Percentiles rank a stretch among this genome's conserved stretches.
Conservation (phyloP, 1,140 invertebrate genomes). For the Aphis craccivora region DNA sequence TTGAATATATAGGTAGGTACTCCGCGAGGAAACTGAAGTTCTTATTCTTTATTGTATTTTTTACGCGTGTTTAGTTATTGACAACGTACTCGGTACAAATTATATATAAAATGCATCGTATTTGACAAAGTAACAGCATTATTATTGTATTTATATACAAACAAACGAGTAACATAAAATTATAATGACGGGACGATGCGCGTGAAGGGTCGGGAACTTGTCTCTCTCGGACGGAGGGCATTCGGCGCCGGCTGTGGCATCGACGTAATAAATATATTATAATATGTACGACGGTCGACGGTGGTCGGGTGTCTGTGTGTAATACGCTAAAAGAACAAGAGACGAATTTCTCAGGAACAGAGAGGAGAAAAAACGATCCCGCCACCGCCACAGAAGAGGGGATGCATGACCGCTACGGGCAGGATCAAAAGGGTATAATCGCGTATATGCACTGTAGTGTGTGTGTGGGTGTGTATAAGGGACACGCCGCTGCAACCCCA, state of each 20-base stretch:
- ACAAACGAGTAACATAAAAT: background rate
- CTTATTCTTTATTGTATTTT: background rate
- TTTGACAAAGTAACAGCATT: conserved; percentile 9
- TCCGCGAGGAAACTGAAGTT: background rate
- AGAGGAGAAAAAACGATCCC: background rate
- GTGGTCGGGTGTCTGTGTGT: background rate
- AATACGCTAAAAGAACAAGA: conserved; percentile 47
- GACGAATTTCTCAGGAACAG: conserved; percentile 23
- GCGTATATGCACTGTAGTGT: background rate
- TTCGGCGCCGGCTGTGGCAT: background rate
- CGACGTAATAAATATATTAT: conserved; percentile 33
- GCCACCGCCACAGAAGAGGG: background rate
- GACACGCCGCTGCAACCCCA: background rate
- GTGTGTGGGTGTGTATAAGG: background rate
- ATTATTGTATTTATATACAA: background rate
- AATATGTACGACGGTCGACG: background rate
- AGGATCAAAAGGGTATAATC: conserved; percentile 55
- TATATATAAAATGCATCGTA: background rate
- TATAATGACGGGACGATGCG: background rate
- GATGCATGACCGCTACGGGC: background rate
- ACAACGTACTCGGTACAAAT: background rate
- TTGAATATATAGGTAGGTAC: background rate
- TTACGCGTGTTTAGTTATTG: background rate
- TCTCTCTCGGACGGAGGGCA: conserved; percentile 31
- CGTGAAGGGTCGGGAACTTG: background rate